Percentiles rank a stretch among this genome's conserved stretches.
phyloP scores from a whole-genome alignment of 2,113 vertebrate species.

The Prunella himalayana region DNA sequence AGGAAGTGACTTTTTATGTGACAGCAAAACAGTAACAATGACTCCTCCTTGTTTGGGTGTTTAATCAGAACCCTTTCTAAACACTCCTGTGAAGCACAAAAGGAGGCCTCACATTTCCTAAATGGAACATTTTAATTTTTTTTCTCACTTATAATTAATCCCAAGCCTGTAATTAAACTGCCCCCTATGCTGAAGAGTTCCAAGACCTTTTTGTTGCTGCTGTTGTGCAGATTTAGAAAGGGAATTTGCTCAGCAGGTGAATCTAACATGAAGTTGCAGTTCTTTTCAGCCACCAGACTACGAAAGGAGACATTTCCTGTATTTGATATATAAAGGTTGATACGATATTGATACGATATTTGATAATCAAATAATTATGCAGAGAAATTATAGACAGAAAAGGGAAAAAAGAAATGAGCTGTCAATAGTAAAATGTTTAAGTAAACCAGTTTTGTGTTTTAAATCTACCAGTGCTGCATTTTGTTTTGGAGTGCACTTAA shows the following conservation, averaged over 20 bases:
- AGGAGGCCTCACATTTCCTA: not conserved
- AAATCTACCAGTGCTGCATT: not conserved
- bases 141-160: slow-evolving; percentile 2
- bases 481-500: not conserved
- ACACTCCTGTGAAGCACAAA: not conserved
- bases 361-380: not conserved
- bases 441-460: not conserved
- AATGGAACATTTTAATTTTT: not conserved
- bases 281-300: not conserved
- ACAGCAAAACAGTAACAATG: not conserved
- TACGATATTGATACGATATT: too few relatives aligned
- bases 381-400: not conserved
- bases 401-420: not conserved
- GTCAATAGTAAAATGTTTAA: not conserved
- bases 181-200: not conserved
- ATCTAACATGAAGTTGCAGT: not conserved
- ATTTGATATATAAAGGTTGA: not conserved
- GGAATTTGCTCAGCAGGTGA: not conserved
- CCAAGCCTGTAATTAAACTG: slow-evolving; percentile 6
- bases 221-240: not conserved
- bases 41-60: not conserved
- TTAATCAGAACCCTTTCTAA: not conserved
- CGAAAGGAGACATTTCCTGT: not conserved
- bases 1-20: not conserved
- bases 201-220: not conserved